Percentiles rank a stretch among this genome's conserved stretches.
phyloP scores from a whole-genome alignment of 2,113 vertebrate species.

The Phaethornis superciliosus region DNA sequence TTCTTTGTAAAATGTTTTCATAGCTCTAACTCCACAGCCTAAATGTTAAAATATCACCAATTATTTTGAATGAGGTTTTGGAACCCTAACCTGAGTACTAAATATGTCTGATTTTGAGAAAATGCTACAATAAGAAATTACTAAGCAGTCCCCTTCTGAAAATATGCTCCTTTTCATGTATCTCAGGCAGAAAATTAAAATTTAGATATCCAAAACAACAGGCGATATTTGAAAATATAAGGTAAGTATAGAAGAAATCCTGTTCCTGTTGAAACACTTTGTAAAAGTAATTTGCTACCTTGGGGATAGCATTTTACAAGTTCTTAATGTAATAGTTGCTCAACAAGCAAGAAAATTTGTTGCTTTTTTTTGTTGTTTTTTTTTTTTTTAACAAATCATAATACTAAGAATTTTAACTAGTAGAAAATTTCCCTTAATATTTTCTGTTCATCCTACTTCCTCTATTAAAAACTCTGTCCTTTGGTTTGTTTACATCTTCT shows the following conservation, averaged over 20 bases:
- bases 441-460: not conserved
- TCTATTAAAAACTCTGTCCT: not conserved
- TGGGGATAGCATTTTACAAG: not conserved
- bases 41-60: not conserved
- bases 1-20: not conserved
- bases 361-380: not conserved
- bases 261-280: not conserved
- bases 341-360: not conserved
- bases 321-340: not conserved
- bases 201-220: not conserved
- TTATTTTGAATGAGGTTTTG: not conserved
- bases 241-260: not conserved
- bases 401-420: not conserved
- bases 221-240: not conserved
- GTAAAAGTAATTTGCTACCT: not conserved
- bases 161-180: not conserved
- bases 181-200: not conserved
- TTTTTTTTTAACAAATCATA: not conserved
- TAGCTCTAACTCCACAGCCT: not conserved
- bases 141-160: not conserved
- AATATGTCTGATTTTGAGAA: not conserved
- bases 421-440: not conserved
- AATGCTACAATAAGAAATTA: not conserved
- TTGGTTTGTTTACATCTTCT: constrained; percentile 26
- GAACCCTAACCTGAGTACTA: not conserved